Evolutionary conservation across 2,888 invertebrate genomes (phyloP).

Genomic region (Clivina fossor): DNA sequence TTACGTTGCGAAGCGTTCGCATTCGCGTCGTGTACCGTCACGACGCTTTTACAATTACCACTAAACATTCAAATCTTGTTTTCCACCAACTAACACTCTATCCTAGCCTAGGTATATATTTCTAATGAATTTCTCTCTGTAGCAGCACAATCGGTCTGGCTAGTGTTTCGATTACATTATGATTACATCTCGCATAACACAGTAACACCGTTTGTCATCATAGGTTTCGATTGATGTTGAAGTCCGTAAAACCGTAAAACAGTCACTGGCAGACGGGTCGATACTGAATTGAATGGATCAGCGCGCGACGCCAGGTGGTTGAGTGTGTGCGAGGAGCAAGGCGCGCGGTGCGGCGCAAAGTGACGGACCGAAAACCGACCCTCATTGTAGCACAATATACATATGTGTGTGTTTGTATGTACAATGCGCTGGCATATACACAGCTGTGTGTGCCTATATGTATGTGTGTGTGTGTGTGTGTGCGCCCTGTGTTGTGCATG

Average conservation of each 20-base stretch:
- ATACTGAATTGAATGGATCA: conserved; percentile 55
- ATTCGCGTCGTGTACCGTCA: conserved; percentile 27
- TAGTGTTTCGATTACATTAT: no score
- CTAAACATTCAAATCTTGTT: conserved; percentile 27
- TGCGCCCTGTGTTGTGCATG: no score
- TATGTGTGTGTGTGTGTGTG: not conserved
- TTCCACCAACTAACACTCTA: no score
- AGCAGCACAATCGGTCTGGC: no score
- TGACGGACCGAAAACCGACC: conserved; percentile 51
- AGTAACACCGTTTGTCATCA: conserved; percentile 35
- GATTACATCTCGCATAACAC: no score
- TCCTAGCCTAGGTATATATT: no score
- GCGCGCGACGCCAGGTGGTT: conserved; percentile 55
- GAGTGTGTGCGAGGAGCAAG: no score
- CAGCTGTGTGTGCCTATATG: not conserved
- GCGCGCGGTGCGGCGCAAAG: conserved; percentile 52
- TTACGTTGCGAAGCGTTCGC: conserved; percentile 25
- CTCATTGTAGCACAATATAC: conserved; percentile 41
- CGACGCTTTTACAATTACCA: conserved; percentile 27
- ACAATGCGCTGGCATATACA: not conserved
- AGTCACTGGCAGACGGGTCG: conserved; percentile 53
- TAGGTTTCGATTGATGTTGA: conserved; percentile 34
- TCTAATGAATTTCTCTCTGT: no score
- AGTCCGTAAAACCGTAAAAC: conserved; percentile 46
- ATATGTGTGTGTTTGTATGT: conserved; percentile 13